Conservation (phyloP, 1,140 invertebrate genomes). For the Ceratosolen solmsi region DNA sequence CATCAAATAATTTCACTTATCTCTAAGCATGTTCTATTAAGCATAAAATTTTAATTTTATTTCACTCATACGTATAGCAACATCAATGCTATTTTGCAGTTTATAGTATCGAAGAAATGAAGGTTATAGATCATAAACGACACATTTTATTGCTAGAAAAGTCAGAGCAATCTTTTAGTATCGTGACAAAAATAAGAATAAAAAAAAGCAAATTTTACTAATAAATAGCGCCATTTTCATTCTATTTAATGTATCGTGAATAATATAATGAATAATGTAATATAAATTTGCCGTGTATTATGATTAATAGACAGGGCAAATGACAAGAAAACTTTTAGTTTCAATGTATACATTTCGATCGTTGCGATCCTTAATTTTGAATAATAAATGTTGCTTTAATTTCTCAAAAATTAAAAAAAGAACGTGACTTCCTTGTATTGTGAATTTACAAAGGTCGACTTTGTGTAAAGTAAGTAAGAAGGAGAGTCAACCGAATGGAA, state of each 20-base stretch:
- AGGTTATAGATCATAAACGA: neutral
- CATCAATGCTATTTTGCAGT: neutral
- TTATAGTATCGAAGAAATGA: neutral
- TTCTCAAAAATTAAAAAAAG: neutral
- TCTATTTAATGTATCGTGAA: neutral
- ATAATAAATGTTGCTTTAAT: neutral
- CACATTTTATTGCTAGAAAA: slow-evolving; percentile 3
- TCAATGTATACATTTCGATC: neutral
- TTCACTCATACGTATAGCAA: neutral
- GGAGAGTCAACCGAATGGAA: slow-evolving; percentile 34
- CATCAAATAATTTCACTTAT: neutral
- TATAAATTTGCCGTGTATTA: neutral
- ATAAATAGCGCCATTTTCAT: neutral
- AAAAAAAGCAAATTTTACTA: neutral
- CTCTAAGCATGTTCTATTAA: neutral
- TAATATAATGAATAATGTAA: too few relatives aligned
- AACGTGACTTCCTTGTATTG: neutral
- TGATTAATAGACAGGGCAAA: neutral
- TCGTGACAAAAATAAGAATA: neutral
- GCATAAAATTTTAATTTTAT: neutral
- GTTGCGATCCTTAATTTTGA: neutral
- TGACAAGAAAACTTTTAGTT: too few relatives aligned
- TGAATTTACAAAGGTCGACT: neutral
- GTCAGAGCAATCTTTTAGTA: neutral
- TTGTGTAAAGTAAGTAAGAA: neutral